A percentile compares a stretch with the other conserved stretches of the same genome.
Evolutionary conservation across 2,797 vertebrate genomes (phyloP).

Genomic region (Acanthurus tractus): DNA sequence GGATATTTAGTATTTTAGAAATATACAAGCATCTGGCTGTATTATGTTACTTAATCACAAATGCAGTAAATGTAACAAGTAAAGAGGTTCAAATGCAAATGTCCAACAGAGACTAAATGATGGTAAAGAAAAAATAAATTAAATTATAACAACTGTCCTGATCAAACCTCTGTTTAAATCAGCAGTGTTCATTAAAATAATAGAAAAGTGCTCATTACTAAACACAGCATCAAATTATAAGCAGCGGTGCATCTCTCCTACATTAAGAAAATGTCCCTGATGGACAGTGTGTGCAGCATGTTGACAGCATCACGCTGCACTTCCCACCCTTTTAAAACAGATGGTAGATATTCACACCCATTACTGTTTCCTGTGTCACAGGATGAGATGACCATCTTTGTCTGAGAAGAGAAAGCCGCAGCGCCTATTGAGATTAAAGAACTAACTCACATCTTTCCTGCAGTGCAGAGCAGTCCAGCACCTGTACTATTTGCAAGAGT

Average conservation of each 20-base stretch:
- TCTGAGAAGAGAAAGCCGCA: constrained; percentile 30
- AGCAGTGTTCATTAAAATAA: constrained; percentile 4
- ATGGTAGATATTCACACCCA: constrained; percentile 21
- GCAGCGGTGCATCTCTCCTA: constrained; percentile 1
- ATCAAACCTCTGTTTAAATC: neutral
- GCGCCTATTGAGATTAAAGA: constrained; percentile 30
- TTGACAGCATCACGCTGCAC: neutral
- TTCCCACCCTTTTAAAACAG: constrained; percentile 16
- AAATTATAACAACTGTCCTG: too few species aligned
- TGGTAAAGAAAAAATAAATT: too few species aligned
- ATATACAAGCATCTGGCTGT: too few species aligned
- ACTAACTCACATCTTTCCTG: constrained; percentile 44
- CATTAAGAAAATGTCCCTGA: neutral
- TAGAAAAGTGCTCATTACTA: neutral
- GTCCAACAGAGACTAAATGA: too few species aligned
- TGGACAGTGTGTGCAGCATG: neutral
- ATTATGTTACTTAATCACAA: too few species aligned
- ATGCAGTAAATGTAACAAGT: too few species aligned
- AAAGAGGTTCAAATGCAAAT: too few species aligned
- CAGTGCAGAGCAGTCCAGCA: constrained; percentile 29
- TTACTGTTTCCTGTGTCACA: constrained; percentile 32
- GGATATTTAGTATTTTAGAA: too few species aligned
- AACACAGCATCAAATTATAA: neutral
- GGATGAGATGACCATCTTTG: constrained; percentile 22
- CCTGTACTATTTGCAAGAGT: constrained; percentile 14